phyloP scores from a whole-genome alignment of 2,113 vertebrate genomes.

The Alosa alosa region DNA sequence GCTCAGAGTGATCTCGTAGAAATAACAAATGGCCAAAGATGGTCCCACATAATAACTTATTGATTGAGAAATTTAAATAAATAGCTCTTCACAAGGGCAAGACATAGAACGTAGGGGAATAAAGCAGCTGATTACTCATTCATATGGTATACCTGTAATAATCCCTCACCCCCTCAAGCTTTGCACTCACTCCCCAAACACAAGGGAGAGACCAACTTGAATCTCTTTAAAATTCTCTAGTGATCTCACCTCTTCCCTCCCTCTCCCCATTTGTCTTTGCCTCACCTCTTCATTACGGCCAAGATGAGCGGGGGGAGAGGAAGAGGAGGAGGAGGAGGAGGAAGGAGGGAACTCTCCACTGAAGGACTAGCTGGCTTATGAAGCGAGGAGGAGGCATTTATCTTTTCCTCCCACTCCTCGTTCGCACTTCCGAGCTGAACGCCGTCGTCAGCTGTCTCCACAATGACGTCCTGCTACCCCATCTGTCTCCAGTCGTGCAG shows the following conservation, averaged over 20 bases:
- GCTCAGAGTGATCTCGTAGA: neutral
- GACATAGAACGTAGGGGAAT: slow-evolving; percentile 17
- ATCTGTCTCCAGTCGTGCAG: slow-evolving; percentile 16
- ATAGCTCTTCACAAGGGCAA: slow-evolving; percentile 12
- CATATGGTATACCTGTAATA: slow-evolving; percentile 19
- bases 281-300: neutral
- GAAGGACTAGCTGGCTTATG: slow-evolving; percentile 24
- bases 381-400: slow-evolving; percentile 29
- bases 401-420: slow-evolving; percentile 35
- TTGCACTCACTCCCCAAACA: neutral
- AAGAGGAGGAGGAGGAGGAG: neutral
- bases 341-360: neutral
- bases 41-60: slow-evolving; percentile 41
- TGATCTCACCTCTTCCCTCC: neutral
- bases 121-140: slow-evolving; percentile 21
- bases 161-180: slow-evolving; percentile 25
- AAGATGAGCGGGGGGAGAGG: neutral
- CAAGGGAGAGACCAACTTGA: neutral
- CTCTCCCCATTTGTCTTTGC: neutral
- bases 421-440: slow-evolving; percentile 21
- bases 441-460: slow-evolving; percentile 22
- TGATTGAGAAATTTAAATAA: slow-evolving; percentile 42
- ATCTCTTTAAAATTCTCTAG: neutral
- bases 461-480: neutral
- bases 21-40: slow-evolving; percentile 26